A percentile compares a stretch with the other conserved stretches of the same genome.
These are phyloP conservation scores for Cyclophora albipunctata DNA, from an alignment of 2,888 invertebrate species.

Conservation along the genomic window DNA sequence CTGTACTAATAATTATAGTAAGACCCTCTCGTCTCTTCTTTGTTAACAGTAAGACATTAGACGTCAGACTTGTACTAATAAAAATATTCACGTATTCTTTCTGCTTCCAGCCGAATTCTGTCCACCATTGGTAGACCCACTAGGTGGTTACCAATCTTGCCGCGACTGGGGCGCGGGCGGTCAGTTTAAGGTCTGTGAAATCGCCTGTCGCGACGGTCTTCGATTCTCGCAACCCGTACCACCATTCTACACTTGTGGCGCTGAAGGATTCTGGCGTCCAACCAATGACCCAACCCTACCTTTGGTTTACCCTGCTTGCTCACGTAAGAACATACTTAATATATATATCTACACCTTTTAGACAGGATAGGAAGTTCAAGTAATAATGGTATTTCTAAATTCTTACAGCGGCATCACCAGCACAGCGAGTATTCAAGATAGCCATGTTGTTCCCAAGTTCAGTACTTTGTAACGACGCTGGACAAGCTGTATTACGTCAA, in stretches of 20 bases:
- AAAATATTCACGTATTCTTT: neutral
- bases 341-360: too few relatives aligned
- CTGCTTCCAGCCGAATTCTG: slow-evolving; percentile 88
- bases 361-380: too few relatives aligned
- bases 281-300: slow-evolving; percentile 86
- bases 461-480: slow-evolving; percentile 96
- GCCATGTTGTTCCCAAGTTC: slow-evolving; percentile 96
- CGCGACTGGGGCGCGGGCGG: slow-evolving; percentile 98
- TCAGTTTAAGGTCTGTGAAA: slow-evolving; percentile 96
- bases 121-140: slow-evolving; percentile 89
- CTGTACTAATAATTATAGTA: too few relatives aligned
- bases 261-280: slow-evolving; percentile 98
- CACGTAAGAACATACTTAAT: slow-evolving; percentile 75
- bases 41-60: neutral
- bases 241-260: slow-evolving; percentile 97
- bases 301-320: slow-evolving; percentile 93
- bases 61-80: neutral
- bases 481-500: slow-evolving; percentile 92
- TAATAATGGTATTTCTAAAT: too few relatives aligned
- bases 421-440: slow-evolving; percentile 95
- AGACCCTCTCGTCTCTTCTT: too few relatives aligned
- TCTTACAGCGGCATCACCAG: slow-evolving; percentile 84
- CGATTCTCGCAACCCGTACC: slow-evolving; percentile 95
- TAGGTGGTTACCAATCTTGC: slow-evolving; percentile 93
- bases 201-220: slow-evolving; percentile 88